phyloP scores from a whole-genome alignment of 2,797 vertebrate genomes.

The Esox lucius region DNA sequence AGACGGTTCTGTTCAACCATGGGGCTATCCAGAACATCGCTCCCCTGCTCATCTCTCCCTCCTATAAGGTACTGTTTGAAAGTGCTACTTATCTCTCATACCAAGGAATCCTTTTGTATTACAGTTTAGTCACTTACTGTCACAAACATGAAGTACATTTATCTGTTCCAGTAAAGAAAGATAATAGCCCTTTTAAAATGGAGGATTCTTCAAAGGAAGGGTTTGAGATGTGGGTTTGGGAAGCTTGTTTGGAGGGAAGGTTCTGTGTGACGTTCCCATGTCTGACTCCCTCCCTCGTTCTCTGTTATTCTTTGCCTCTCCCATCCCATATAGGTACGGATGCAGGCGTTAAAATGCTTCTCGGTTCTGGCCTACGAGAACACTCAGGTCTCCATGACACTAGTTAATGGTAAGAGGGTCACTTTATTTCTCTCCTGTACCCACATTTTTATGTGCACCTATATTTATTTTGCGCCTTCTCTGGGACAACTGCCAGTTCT shows the following conservation, averaged over 20 bases:
- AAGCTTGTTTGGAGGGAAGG: no score
- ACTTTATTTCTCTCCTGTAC: background rate
- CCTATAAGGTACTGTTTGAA: conserved; percentile 37
- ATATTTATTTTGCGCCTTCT: background rate
- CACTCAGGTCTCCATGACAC: conserved; percentile 93
- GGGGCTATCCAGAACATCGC: conserved; percentile 96
- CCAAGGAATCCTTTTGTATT: background rate
- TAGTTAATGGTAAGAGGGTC: conserved; percentile 89
- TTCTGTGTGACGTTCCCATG: background rate
- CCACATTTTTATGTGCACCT: background rate
- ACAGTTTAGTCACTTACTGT: no score
- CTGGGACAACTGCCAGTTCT: background rate
- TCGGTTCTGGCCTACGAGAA: conserved; percentile 98
- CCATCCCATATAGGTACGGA: conserved; percentile 82
- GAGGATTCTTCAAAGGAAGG: no score
- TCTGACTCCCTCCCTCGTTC: background rate
- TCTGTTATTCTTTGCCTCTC: conserved; percentile 11
- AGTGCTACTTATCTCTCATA: background rate
- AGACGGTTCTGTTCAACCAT: conserved; percentile 95
- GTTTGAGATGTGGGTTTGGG: no score
- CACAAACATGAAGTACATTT: no score
- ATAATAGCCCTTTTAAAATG: no score
- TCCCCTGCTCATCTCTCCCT: conserved; percentile 85
- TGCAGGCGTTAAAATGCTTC: conserved; percentile 98
- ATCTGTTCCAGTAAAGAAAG: no score